These are phyloP conservation scores for Notamacropus eugenii DNA, from an alignment of 2,797 vertebrate species.

Conservation along the genomic window DNA sequence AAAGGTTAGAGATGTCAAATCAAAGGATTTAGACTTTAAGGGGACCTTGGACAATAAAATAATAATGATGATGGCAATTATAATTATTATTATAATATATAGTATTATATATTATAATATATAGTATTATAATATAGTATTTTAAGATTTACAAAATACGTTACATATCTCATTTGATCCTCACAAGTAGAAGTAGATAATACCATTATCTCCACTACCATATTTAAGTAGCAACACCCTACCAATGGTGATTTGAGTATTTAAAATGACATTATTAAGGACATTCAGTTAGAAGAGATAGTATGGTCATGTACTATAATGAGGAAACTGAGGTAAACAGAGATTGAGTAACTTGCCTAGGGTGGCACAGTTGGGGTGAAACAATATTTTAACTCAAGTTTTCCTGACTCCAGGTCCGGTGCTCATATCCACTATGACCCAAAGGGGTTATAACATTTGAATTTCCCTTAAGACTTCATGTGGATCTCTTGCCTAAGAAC, in stretches of 20 bases:
- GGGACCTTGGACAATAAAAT: not conserved
- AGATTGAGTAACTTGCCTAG: not conserved
- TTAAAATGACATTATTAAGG: not conserved
- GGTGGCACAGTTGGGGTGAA: not conserved
- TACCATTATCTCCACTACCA: not conserved
- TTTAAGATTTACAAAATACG: not conserved
- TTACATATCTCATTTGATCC: not conserved
- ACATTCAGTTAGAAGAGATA: not conserved
- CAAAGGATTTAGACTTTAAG: not conserved
- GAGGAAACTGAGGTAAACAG: not conserved
- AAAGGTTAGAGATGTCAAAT: not conserved
- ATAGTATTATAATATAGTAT: not conserved
- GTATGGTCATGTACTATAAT: not conserved
- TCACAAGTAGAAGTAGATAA: not conserved
- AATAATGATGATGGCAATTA: not conserved
- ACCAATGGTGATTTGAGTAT: not conserved
- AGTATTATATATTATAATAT: too few species aligned
- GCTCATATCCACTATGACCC: not conserved
- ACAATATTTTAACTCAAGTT: not conserved
- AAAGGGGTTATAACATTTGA: not conserved
- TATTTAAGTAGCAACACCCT: not conserved
- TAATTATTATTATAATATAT: not conserved
- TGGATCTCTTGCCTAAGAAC: not conserved
- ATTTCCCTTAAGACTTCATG: slow-evolving; percentile 9
- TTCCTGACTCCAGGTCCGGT: not conserved